Percentiles rank a stretch among this genome's conserved stretches.
phyloP scores from a whole-genome alignment of 1,140 invertebrate genomes.

The Neuroterus valhalla region DNA sequence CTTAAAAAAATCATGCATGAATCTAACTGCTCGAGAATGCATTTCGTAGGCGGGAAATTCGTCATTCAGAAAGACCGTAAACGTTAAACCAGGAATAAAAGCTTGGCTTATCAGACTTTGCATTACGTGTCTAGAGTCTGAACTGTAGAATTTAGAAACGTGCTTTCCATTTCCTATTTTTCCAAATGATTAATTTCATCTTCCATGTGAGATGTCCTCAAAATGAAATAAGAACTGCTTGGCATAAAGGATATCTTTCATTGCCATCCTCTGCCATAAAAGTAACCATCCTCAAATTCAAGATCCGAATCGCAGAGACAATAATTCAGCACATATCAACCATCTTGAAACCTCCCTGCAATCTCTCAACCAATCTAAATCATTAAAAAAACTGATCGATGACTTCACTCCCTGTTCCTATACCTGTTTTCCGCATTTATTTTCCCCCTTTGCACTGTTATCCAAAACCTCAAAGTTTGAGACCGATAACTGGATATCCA shows the following conservation, averaged over 20 bases:
- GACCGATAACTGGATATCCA: slow-evolving; percentile 23
- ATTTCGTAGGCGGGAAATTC: slow-evolving; percentile 5
- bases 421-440: slow-evolving; percentile 15
- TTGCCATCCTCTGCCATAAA: slow-evolving; percentile 9
- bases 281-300: slow-evolving; percentile 12
- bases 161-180: not conserved
- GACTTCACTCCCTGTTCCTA: not conserved
- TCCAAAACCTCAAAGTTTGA: slow-evolving; percentile 33
- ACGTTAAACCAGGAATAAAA: slow-evolving; percentile 21
- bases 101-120: slow-evolving; percentile 8
- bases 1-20: too few species aligned
- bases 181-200: not conserved
- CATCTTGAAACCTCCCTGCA: not conserved
- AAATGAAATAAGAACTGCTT: slow-evolving; percentile 13
- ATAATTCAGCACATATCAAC: not conserved
- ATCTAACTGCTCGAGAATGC: slow-evolving; percentile 5
- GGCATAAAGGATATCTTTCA: slow-evolving; percentile 3
- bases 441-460: slow-evolving; percentile 21
- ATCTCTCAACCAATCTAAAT: not conserved
- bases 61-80: slow-evolving; percentile 17
- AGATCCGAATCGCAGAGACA: slow-evolving; percentile 11
- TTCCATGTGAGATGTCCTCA: not conserved
- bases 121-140: slow-evolving; percentile 2
- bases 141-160: slow-evolving; percentile 1
- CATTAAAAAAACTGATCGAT: slow-evolving; percentile 2